Evolutionary conservation across 92 coral and sea anemone genomes (phyloP), one percentile per base, ranked within the genome.

Genomic region (Epizoanthus illoricatus): DNA sequence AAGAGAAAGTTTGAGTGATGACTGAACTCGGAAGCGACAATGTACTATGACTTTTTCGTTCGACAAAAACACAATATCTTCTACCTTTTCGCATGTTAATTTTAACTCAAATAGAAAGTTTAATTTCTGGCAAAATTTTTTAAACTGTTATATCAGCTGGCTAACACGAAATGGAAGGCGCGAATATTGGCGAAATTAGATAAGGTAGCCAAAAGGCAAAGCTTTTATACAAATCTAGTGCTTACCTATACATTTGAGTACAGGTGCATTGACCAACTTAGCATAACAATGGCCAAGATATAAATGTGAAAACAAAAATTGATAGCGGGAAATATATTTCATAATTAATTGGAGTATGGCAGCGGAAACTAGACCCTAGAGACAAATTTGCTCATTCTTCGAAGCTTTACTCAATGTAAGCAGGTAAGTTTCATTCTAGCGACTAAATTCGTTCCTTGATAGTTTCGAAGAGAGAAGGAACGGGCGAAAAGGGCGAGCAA

Each of bases 201-300:
- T 91, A 86, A 89, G 91, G 84, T 91, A 73, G 86, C 92, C 86
- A 93, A 93, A 93, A 91, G 94, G 88, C 97, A 90, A 90, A 88
- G 94, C 88, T 91, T 92, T 93, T 91, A 93, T 90, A 91, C 91
- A 89, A 86, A 92, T 90, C 91, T 86, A 75, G 87, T 83, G 87
- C 90, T 90, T 91, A 88, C 87, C 85, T 74, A 86, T 93, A 88
- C 92, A 90, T 92, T 87, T 88, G 91, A 88, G 88, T 81, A 75
- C 86, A 78, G 82, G 82, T 78, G 82, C 82, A 78, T 45, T 12
- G 84, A 62, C 19, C 76, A 73, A 94, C 88, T 97, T 97, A 91
- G 90, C 99, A 97, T 97, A 92, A 97, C 99, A 97, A 97, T 92
- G 74, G 81, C 85, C 92, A 66, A 87, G 91, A 94, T 92, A 94